Base-by-base conservation (phyloP, 2,888 invertebrate genomes). In the Helobdella robusta region DNA sequence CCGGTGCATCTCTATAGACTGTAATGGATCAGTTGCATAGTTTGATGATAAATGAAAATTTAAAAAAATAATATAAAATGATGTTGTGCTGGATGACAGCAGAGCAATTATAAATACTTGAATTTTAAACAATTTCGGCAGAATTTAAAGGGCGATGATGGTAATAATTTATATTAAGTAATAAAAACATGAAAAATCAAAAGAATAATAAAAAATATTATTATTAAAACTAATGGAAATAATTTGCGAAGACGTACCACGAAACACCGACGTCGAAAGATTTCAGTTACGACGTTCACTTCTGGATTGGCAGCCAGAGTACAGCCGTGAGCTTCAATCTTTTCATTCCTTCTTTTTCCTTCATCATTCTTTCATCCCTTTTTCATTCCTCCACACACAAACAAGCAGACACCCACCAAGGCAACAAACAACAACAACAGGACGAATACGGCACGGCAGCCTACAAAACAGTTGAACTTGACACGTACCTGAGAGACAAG, bases 361-460 rank as follows among this genome's bases (percentile, higher is more conserved):
- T 50, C 25, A 6, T 4, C 5, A 18, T 25, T 18, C n/a, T 4
- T 18, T 23, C 50, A 50, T 23, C n/a, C 50, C 20, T 25, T 5
- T 5, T 25, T 25, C 50, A 50, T 23, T 6, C n/a, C 50, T 50
- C 50, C 20, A 11, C 20, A 50, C n/a, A n/a, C n/a, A n/a, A n/a
- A n/a, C n/a, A n/a, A n/a, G n/a, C n/a, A n/a, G n/a, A n/a, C n/a
- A n/a, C n/a, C n/a, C n/a, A 52, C 20, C 52, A 11, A 18, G 15
- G n/a, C n/a, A n/a, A n/a, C n/a, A n/a, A n/a, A n/a, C 30, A 65
- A 54, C 36, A 2, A 5, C 34, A 18, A 32, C 56, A 68, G 68
- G 79, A 79, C 69, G 79, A 79, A 69, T 79, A 79, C 64, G 79
- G 78, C 4, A 78, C 78, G 2, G 79, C 78, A 1, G 79, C 79